phyloP scores from a whole-genome alignment of 2,888 invertebrate species.

The Clepsis dumicolana region DNA sequence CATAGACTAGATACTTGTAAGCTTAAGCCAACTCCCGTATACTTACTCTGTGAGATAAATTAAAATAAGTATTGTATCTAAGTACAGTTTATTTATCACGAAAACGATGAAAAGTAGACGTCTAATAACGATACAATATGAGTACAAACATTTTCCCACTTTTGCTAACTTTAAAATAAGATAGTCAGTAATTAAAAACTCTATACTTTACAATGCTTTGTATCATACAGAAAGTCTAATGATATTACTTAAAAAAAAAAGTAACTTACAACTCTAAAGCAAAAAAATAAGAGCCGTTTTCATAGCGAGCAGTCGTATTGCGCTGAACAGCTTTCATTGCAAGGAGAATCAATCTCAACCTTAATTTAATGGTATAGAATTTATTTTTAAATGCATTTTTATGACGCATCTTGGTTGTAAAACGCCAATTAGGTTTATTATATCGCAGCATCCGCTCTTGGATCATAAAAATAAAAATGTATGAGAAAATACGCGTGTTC shows the following conservation, averaged over 20 bases:
- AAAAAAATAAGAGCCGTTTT: background rate
- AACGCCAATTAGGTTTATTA: conserved; percentile 41
- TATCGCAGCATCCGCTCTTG: conserved; percentile 34
- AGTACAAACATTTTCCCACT: background rate
- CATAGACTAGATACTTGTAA: no score
- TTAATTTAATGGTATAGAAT: background rate
- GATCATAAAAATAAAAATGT: conserved; percentile 39
- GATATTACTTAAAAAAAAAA: background rate
- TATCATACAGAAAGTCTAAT: background rate
- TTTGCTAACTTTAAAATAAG: background rate
- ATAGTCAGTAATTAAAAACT: background rate
- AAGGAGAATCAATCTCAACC: background rate
- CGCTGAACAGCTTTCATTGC: background rate
- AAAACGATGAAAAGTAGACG: background rate
- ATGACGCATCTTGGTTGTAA: conserved; percentile 18
- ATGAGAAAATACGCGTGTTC: conserved; percentile 27
- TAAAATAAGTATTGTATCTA: no score
- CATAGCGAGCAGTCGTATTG: background rate
- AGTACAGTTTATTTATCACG: no score
- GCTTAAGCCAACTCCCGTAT: no score
- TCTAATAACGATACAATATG: background rate
- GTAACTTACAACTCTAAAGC: background rate
- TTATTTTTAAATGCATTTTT: background rate
- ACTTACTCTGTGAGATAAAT: no score
- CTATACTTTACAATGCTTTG: background rate